phyloP scores from a whole-genome alignment of 2,888 invertebrate genomes.

The Macrostomum cliftonense region DNA sequence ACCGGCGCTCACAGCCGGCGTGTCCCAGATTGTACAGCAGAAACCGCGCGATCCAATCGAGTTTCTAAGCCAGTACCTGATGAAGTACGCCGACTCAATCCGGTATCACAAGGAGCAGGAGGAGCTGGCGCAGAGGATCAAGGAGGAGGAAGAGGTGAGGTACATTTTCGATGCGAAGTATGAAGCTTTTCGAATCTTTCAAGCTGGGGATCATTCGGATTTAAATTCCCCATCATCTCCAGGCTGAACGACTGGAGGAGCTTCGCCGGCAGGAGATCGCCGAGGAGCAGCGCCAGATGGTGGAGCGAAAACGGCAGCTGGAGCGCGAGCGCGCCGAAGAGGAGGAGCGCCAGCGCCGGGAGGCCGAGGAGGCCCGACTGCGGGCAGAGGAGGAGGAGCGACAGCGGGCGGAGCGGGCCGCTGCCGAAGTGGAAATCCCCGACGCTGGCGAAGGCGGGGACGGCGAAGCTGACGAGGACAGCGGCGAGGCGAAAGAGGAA shows the following conservation, averaged over 20 bases:
- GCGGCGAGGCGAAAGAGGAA: too few species aligned
- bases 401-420: too few species aligned
- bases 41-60: constrained; percentile 8
- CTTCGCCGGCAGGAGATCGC: not conserved
- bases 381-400: too few species aligned
- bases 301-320: not conserved
- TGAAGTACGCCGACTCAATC: constrained; percentile 6
- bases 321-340: not conserved
- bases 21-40: constrained; percentile 3
- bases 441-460: too few species aligned
- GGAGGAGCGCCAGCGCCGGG: not conserved
- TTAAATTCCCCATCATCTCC: too few species aligned
- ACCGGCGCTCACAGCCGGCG: constrained; percentile 2
- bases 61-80: constrained; percentile 6
- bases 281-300: not conserved
- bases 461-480: too few species aligned
- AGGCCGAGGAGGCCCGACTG: too few species aligned
- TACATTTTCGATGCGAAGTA: too few species aligned
- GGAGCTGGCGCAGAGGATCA: not conserved
- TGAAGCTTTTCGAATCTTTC: too few species aligned
- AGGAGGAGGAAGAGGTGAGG: not conserved
- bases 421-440: too few species aligned
- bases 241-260: not conserved
- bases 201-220: too few species aligned
- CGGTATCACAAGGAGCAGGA: not conserved